Conservation (phyloP, 2,888 invertebrate genomes). For the Leptopilina myrica region DNA sequence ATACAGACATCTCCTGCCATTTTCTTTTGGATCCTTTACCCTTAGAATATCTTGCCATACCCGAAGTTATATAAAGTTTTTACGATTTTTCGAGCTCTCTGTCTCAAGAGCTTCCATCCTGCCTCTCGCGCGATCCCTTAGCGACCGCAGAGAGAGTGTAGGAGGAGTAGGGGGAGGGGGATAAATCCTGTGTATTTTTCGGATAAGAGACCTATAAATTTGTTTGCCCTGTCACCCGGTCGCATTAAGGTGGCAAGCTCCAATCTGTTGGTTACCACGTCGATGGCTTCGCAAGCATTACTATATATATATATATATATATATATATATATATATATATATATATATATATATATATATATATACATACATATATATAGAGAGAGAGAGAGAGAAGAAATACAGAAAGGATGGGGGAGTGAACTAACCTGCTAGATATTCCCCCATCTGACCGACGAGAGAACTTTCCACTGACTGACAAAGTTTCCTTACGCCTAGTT, state of each 20-base stretch:
- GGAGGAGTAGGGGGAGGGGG: slow-evolving; percentile 59
- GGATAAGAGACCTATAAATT: slow-evolving; percentile 76
- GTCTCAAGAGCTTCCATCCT: slow-evolving; percentile 59
- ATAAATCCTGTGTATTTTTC: slow-evolving; percentile 75
- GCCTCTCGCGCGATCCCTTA: slow-evolving; percentile 56
- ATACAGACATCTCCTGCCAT: slow-evolving; percentile 27
- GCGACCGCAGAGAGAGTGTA: slow-evolving; percentile 19
- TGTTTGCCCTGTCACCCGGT: slow-evolving; percentile 73
- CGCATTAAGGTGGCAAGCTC: slow-evolving; percentile 59
- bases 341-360: no score
- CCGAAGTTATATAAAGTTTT: slow-evolving; percentile 74
- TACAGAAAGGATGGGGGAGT: slow-evolving; percentile 14
- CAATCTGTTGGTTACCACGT: slow-evolving; percentile 59
- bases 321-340: no score
- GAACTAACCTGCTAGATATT: slow-evolving; percentile 53
- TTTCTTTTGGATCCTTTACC: slow-evolving; percentile 19
- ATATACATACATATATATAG: no score
- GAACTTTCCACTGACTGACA: slow-evolving; percentile 57
- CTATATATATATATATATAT: no score
- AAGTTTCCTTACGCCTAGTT: slow-evolving; percentile 48
- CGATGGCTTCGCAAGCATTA: slow-evolving; percentile 51
- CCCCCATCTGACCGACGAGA: slow-evolving; percentile 51
- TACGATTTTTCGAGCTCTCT: slow-evolving; percentile 72
- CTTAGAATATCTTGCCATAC: slow-evolving; percentile 65
- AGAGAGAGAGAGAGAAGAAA: no score